Evolutionary conservation across 2,888 invertebrate species (phyloP).

Genomic region (Synanthedon formicaeformis): DNA sequence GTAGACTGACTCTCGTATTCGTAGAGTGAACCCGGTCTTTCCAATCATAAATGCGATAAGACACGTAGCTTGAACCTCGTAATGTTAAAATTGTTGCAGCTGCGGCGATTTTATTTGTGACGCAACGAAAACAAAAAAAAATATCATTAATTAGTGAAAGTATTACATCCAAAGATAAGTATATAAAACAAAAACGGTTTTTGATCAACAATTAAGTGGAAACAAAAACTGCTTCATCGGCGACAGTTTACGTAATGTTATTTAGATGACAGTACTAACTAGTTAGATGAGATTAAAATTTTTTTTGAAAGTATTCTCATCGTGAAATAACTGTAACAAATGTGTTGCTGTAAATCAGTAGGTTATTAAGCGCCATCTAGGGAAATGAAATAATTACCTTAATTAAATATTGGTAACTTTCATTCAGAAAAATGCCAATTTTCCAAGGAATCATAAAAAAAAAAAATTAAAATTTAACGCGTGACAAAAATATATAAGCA

Average conservation of each 20-base stretch:
- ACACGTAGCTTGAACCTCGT: constrained; percentile 91
- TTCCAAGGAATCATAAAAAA: no score
- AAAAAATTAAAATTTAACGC: neutral
- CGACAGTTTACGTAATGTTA: constrained; percentile 1
- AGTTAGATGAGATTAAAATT: no score
- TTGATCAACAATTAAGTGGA: constrained; percentile 21
- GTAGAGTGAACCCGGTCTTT: constrained; percentile 91
- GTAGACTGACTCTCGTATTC: constrained; percentile 86
- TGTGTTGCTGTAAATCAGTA: no score
- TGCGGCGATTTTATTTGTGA: constrained; percentile 36
- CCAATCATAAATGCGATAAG: constrained; percentile 93
- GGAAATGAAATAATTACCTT: no score
- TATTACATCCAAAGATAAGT: neutral
- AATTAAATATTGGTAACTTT: no score
- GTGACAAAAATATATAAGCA: neutral
- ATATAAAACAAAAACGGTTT: neutral
- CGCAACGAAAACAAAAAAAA: constrained; percentile 3
- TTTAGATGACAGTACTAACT: neutral
- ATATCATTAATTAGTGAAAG: constrained; percentile 9
- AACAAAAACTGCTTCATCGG: constrained; percentile 9
- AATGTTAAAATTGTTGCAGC: constrained; percentile 89
- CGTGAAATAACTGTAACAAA: no score
- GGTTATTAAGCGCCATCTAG: no score
- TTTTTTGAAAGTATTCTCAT: no score
- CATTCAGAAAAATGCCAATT: no score